Evolutionary conservation across 2,797 vertebrate genomes (phyloP).

Genomic region (Poeciliopsis turneri): DNA sequence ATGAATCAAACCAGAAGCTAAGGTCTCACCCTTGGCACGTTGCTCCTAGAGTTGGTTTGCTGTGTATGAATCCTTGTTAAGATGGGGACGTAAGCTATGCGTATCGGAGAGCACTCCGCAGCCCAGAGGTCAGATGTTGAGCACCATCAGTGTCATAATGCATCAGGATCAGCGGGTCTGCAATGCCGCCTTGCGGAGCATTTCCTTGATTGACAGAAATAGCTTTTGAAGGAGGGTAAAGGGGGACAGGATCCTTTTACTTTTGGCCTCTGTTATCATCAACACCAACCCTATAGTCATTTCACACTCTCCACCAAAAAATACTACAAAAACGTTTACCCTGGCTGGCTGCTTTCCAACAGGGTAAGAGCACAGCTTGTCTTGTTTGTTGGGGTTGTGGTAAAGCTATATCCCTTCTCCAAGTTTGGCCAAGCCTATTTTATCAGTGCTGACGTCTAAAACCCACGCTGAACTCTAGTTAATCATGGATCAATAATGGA

Average conservation of each 20-base stretch:
- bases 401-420: constrained; percentile 18
- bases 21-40: constrained; percentile 82
- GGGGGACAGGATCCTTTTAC: constrained; percentile 36
- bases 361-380: constrained; percentile 9
- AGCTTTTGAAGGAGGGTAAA: constrained; percentile 27
- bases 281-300: constrained; percentile 34
- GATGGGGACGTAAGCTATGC: constrained; percentile 82
- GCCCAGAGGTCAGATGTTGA: constrained; percentile 73
- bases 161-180: constrained; percentile 74
- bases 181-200: constrained; percentile 49
- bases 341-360: constrained; percentile 8
- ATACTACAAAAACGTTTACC: constrained; percentile 11
- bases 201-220: constrained; percentile 66
- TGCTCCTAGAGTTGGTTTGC: constrained; percentile 75
- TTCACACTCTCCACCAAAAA: constrained; percentile 27
- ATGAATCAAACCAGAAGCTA: constrained; percentile 70
- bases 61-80: constrained; percentile 82
- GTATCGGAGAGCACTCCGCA: constrained; percentile 75
- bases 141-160: constrained; percentile 75
- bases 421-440: constrained; percentile 31
- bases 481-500: constrained; percentile 76
- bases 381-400: neutral
- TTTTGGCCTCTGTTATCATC: constrained; percentile 40
- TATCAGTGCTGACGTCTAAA: constrained; percentile 24
- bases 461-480: constrained; percentile 44